phyloP scores from a whole-genome alignment of 2,888 invertebrate species.

The Leucozona laternaria region DNA sequence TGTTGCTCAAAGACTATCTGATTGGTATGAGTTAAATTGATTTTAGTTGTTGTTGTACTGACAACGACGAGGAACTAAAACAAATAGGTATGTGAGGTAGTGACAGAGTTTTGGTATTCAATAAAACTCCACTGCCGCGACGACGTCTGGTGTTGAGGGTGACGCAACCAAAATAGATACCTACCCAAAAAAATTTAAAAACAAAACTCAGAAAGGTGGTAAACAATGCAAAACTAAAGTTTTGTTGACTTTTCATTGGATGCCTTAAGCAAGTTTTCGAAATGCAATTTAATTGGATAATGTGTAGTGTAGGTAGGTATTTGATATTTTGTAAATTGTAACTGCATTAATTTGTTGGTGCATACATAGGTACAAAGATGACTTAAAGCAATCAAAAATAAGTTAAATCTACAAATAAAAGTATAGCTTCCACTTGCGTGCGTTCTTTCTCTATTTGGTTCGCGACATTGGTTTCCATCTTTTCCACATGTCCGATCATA shows the following conservation, averaged over 20 bases:
- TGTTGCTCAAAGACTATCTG: neutral
- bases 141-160: conserved; percentile 4
- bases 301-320: neutral
- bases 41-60: conserved; percentile 3
- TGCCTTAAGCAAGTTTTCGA: neutral
- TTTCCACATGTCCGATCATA: too few species aligned
- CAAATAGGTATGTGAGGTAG: neutral
- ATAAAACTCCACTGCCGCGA: neutral
- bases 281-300: neutral
- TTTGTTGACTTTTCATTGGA: neutral
- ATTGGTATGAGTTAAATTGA: neutral
- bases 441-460: too few species aligned
- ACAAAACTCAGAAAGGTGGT: neutral
- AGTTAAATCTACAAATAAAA: too few species aligned
- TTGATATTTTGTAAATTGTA: too few species aligned
- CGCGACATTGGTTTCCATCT: too few species aligned
- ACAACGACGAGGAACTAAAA: neutral
- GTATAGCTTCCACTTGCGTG: too few species aligned
- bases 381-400: too few species aligned
- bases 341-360: too few species aligned
- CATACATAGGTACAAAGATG: too few species aligned
- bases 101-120: conserved; percentile 1
- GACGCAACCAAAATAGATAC: conserved; percentile 18
- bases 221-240: neutral
- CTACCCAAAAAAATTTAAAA: neutral